phyloP scores from a whole-genome alignment of 2,113 vertebrate species.

The Fulmarus glacialis region DNA sequence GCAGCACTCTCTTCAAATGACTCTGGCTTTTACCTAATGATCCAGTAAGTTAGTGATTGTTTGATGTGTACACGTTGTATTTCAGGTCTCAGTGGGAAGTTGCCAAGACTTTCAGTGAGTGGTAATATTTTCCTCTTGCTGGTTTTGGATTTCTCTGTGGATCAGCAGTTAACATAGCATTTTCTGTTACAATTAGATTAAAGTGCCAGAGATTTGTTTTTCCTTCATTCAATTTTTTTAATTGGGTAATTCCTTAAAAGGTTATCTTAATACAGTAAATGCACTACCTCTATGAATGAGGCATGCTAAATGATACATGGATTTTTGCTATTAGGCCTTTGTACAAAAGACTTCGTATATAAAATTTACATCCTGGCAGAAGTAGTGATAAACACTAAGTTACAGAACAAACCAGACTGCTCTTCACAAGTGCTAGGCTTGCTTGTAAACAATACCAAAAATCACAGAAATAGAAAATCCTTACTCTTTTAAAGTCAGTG shows the following conservation, averaged over 20 bases:
- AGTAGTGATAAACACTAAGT: not conserved
- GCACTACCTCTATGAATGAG: conserved; percentile 50
- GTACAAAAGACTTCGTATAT: not conserved
- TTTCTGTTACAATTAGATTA: conserved; percentile 72
- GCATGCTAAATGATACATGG: conserved; percentile 37
- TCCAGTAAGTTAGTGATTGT: conserved; percentile 60
- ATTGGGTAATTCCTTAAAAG: conserved; percentile 73
- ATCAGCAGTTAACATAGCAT: conserved; percentile 59
- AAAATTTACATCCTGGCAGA: not conserved
- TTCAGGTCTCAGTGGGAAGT: conserved; percentile 55
- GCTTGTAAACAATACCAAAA: not conserved
- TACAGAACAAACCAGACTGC: not conserved
- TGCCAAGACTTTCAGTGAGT: conserved; percentile 65
- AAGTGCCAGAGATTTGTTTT: conserved; percentile 72
- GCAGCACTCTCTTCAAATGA: conserved; percentile 50
- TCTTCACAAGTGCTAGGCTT: not conserved
- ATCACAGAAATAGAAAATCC: not conserved
- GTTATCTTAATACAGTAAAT: conserved; percentile 74
- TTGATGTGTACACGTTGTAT: conserved; percentile 52
- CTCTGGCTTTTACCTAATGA: conserved; percentile 70
- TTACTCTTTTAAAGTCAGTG: not conserved
- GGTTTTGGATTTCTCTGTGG: conserved; percentile 70
- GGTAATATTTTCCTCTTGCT: conserved; percentile 64
- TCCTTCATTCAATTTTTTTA: conserved; percentile 64
- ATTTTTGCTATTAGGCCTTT: conserved; percentile 21